Evolutionary conservation across 2,113 vertebrate genomes (phyloP).

Genomic region (Amazona vittata): DNA sequence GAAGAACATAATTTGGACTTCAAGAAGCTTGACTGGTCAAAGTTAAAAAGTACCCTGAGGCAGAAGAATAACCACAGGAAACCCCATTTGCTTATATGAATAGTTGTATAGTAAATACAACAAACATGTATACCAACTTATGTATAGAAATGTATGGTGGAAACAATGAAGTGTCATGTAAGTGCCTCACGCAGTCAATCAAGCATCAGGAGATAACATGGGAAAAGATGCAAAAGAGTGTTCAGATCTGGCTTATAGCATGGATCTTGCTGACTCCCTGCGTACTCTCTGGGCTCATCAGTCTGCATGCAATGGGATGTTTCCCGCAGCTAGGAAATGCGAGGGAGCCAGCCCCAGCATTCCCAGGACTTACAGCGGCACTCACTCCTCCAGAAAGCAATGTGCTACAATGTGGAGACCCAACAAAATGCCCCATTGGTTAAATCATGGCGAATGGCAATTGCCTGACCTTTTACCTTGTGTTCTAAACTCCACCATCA

Average conservation of each 20-base stretch:
- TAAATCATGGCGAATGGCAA: background rate
- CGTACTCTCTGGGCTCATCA: background rate
- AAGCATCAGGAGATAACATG: background rate
- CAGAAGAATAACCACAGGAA: background rate
- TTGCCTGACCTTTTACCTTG: background rate
- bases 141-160: background rate
- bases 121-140: background rate
- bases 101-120: background rate
- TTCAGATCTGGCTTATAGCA: background rate
- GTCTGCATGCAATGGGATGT: background rate
- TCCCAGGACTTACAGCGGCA: background rate
- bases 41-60: background rate
- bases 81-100: background rate
- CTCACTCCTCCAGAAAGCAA: background rate
- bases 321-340: background rate
- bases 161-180: background rate
- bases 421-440: background rate
- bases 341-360: background rate
- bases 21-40: background rate
- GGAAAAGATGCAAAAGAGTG: background rate
- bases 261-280: background rate
- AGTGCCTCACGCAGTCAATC: background rate
- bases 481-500: background rate
- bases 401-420: background rate
- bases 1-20: background rate